These are phyloP conservation scores for Holacanthus passer DNA, from an alignment of 2,113 vertebrate genomes.

Conservation along the genomic window DNA sequence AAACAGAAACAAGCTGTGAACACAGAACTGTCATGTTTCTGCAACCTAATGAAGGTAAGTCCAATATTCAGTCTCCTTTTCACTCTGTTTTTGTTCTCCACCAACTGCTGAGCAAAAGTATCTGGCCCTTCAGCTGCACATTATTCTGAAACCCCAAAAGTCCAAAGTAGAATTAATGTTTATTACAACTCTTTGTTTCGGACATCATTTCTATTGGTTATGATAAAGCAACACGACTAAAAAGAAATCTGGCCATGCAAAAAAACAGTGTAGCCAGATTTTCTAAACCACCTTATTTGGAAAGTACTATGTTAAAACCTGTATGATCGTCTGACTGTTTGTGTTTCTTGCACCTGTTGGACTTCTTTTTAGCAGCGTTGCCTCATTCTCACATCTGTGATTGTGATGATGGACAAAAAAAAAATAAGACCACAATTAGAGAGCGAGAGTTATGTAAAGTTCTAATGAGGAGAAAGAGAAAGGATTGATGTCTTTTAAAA, in stretches of 20 bases:
- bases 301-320: no score
- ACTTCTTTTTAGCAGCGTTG: neutral
- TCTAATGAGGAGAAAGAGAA: neutral
- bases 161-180: no score
- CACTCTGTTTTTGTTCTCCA: neutral
- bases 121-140: neutral
- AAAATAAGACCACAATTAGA: neutral
- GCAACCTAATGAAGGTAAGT: no score
- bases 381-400: neutral
- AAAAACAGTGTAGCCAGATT: neutral
- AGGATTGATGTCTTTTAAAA: neutral
- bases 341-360: slow-evolving; percentile 5
- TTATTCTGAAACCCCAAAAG: no score
- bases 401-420: neutral
- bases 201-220: neutral
- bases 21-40: no score
- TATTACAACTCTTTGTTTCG: no score
- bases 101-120: neutral
- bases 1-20: neutral
- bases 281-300: neutral
- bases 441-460: slow-evolving; percentile 1
- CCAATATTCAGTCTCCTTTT: neutral
- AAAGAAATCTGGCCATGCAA: neutral
- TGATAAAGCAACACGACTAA: neutral
- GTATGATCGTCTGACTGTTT: neutral